Evolutionary conservation across 2,113 vertebrate species (phyloP), one percentile per base, ranked within the genome.

Genomic region (Sardina pilchardus): DNA sequence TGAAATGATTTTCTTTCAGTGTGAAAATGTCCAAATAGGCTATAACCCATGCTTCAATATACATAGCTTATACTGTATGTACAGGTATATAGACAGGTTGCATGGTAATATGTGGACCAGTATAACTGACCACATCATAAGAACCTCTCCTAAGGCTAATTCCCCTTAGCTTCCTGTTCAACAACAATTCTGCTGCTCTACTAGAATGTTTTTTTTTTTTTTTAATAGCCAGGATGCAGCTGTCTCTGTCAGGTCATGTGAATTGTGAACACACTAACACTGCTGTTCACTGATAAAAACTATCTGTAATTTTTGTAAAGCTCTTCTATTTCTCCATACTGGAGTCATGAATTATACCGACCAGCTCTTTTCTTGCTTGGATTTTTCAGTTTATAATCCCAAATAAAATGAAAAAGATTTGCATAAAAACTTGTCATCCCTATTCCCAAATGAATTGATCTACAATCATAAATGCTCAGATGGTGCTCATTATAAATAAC

Each of bases 191-290:
- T 34, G 63, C 63, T 34, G 5, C 26, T 14, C 26, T 10, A 30
- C 26, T 34, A 71, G 9, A 34, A 34, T 71, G 8, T 63, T 6
- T 63, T n/a, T 71, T 71, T 71, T 71, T 71, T 71, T n/a, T 71
- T 71, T 71, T 71, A 6, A 63, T 63, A 34, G n/a, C 26, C 63
- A 71, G 63, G 63, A 71, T 34, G 63, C 63, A 71, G 63, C 63
- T 71, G 63, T 71, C 63, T 71, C n/a, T 71, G n/a, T 10, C 30
- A 30, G 63, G 63, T 71, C 63, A 34, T 71, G 63, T 71, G 63
- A 71, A 30, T 26, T 71, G 63, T 71, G 63, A 71, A 30, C 63
- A 71, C 26, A 63, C 21, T 34, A 71, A 26, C 10, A 26, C n/a
- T 71, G n/a, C 14, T 26, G n/a, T 34, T 71, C 26, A 63, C 59